phyloP scores from a whole-genome alignment of 2,888 invertebrate genomes.

The Epistrophe grossulariae region DNA sequence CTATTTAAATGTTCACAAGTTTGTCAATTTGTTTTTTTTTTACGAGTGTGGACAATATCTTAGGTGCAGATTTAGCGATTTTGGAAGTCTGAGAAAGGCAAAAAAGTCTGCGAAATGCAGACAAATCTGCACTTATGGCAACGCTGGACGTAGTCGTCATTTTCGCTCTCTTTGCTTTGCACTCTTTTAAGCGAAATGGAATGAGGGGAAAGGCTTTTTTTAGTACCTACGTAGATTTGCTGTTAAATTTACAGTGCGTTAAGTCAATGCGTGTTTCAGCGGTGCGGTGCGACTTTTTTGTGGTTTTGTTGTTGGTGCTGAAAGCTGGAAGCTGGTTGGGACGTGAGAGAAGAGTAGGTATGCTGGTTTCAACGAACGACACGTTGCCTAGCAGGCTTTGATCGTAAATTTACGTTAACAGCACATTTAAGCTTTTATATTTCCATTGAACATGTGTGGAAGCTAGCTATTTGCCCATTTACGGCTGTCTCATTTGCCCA shows the following conservation, averaged over 20 bases:
- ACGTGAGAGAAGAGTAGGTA: not conserved
- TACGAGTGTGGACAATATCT: too few relatives aligned
- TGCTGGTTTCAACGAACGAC: not conserved
- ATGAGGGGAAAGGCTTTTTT: not conserved
- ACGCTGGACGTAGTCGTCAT: not conserved
- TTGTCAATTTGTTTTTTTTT: too few relatives aligned
- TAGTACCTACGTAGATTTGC: not conserved
- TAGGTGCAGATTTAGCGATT: too few relatives aligned
- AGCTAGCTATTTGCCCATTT: not conserved
- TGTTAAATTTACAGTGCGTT: not conserved
- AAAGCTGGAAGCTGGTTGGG: not conserved
- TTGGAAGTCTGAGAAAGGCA: too few relatives aligned
- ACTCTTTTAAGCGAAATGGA: not conserved
- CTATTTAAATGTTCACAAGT: too few relatives aligned
- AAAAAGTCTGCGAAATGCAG: too few relatives aligned
- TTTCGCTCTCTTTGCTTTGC: not conserved
- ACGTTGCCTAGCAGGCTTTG: not conserved
- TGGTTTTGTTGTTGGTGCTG: not conserved
- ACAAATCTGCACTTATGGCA: too few relatives aligned
- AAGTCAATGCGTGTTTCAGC: not conserved
- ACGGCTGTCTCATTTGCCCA: not conserved
- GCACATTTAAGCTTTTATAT: not conserved
- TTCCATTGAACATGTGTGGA: not conserved
- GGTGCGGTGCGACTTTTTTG: not conserved
- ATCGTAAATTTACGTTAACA: conserved; percentile 3